A percentile compares a stretch with the other conserved stretches of the same genome.
Conservation (phyloP, 1,140 invertebrate genomes). For the Drosophila repletoides region DNA sequence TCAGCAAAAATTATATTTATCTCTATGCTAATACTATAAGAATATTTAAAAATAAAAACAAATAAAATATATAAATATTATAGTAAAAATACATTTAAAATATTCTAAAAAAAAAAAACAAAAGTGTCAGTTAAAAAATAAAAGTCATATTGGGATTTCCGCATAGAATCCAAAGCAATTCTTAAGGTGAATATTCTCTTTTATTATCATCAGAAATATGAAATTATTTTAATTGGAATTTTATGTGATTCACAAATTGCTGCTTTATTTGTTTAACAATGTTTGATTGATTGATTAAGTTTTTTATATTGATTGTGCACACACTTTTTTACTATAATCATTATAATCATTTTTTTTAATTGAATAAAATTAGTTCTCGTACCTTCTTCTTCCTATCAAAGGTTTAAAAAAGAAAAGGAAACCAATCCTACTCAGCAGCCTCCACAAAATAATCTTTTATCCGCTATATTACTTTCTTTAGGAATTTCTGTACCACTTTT, state of each 20-base stretch:
- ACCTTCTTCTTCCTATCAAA: no score
- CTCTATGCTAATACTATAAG: not conserved
- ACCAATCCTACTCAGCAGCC: no score
- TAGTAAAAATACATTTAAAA: no score
- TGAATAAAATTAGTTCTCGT: no score
- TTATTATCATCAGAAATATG: not conserved
- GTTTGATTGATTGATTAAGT: slow-evolving; percentile 20
- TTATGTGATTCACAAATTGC: slow-evolving; percentile 14
- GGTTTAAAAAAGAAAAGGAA: no score
- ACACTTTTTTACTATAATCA: not conserved
- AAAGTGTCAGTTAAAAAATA: not conserved
- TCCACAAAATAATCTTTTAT: no score
- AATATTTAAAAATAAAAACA: slow-evolving; percentile 9
- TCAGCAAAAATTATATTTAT: not conserved
- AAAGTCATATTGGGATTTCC: slow-evolving; percentile 11
- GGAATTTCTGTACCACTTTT: no score
- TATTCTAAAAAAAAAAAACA: not conserved
- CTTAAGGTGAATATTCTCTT: slow-evolving; percentile 12
- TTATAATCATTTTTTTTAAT: not conserved
- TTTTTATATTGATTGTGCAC: not conserved
- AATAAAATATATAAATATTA: not conserved
- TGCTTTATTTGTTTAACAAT: not conserved
- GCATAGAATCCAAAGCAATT: slow-evolving; percentile 4
- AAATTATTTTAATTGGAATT: not conserved
- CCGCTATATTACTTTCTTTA: no score